Evolutionary conservation across 2,113 vertebrate species (phyloP).

Genomic region (Lasiurus borealis): DNA sequence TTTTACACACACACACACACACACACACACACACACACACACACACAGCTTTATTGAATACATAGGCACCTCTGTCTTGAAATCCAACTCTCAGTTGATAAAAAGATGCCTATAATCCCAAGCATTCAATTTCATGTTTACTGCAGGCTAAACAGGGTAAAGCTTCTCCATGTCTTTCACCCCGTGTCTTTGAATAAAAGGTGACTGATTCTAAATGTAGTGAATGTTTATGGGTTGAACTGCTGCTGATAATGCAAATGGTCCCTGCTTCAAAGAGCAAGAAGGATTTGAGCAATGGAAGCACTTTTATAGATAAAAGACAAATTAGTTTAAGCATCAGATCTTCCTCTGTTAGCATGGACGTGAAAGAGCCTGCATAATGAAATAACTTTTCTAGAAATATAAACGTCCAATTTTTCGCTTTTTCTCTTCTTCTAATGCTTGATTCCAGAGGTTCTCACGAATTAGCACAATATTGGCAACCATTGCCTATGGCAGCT

Average conservation of each 20-base stretch:
- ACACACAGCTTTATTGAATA: neutral
- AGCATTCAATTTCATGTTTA: neutral
- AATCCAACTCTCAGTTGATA: neutral
- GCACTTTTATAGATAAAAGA: neutral
- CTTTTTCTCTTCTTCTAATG: neutral
- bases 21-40: neutral
- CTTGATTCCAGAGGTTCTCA: neutral
- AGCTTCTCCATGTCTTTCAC: neutral
- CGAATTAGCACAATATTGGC: neutral
- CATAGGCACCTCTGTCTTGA: neutral
- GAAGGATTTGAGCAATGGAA: neutral
- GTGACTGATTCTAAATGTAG: neutral
- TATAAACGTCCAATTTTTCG: neutral
- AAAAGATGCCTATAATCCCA: neutral
- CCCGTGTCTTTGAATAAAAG: neutral
- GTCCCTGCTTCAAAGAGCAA: neutral
- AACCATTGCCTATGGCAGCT: neutral
- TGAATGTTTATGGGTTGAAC: neutral
- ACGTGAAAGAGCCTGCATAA: neutral
- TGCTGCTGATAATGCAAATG: neutral
- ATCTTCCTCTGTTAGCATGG: neutral
- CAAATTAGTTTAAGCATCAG: neutral
- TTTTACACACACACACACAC: too few species aligned
- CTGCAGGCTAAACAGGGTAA: neutral
- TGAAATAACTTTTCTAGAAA: slow-evolving; percentile 12